Evolutionary conservation across 2,797 vertebrate genomes (phyloP), one percentile per base, ranked within the genome.

Genomic region (Masticophis lateralis): DNA sequence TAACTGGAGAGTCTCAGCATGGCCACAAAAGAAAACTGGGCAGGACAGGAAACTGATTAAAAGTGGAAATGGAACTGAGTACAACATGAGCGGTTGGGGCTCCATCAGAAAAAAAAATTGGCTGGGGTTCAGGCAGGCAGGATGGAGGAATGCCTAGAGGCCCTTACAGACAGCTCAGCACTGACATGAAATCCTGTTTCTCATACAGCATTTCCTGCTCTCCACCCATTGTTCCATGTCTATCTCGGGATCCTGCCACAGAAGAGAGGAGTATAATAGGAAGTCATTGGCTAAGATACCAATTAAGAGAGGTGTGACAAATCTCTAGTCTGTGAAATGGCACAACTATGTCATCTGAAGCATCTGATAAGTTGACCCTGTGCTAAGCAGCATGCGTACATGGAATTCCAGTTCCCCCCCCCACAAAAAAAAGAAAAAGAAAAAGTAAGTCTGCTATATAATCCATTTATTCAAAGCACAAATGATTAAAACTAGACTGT

Each of bases 191-290:
- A 97, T 97, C 97, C 97, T 97, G 97, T 97, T 97, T 97, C 96
- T 96, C 97, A 96, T 97, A 93, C 37, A 0, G 93, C 32, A 79
- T 97, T 97, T 97, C 97, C 97, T 97, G 97, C 95, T 97, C 97
- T 96, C 97, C 97, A 97, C 97, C 97, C 97, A 97, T 97, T 97
- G 97, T 97, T 97, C 93, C 0, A 88, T 95, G 97, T 91, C 89
- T n/a, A 14, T 96, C 96, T 94, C 95, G 95, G 95, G 94, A 92
- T 97, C 94, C 92, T 63, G 94, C 79, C 79, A 25, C 95, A 96
- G 86, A 61, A 91, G 11, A n/a, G 74, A 93, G 16, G 88, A 0
- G 43, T 1, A 25, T 37, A 32, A 59, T 43, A 0, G 93, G 95
- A 96, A 92, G 91, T 92, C 92, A 93, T 14, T 89, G 28, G 20